These are phyloP conservation scores for Caenorhabditis briggsae DNA, from an alignment of 1,140 invertebrate species.

Conservation along the genomic window DNA sequence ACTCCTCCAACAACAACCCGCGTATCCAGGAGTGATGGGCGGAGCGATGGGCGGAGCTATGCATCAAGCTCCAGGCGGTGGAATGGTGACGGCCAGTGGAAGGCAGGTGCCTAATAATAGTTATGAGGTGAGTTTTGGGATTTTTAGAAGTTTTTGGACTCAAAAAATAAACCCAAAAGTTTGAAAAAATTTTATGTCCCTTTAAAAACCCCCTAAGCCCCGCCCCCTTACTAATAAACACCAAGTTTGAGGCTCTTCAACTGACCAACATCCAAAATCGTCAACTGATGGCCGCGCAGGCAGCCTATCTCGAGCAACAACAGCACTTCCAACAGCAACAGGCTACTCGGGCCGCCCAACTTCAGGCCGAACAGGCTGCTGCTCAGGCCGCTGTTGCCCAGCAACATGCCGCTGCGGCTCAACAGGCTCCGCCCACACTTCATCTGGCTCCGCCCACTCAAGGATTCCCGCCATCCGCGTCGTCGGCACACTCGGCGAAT, in stretches of 20 bases:
- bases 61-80: background rate
- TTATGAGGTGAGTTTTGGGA: too few species aligned
- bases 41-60: background rate
- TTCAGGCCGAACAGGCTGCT: conserved; percentile 18
- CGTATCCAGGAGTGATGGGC: background rate
- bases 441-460: background rate
- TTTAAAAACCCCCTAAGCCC: too few species aligned
- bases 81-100: too few species aligned
- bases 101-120: background rate
- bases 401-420: background rate
- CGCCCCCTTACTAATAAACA: too few species aligned
- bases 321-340: background rate
- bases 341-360: background rate
- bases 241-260: background rate
- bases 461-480: background rate
- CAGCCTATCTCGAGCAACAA: too few species aligned
- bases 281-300: background rate
- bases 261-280: background rate
- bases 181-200: too few species aligned
- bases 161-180: too few species aligned
- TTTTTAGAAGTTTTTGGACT: too few species aligned
- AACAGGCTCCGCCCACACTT: background rate
- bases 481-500: background rate
- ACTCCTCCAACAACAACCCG: conserved; percentile 14
- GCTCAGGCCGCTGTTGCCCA: background rate